These are phyloP conservation scores for Scolopax rusticola DNA, from an alignment of 2,797 vertebrate genomes.

Conservation along the genomic window DNA sequence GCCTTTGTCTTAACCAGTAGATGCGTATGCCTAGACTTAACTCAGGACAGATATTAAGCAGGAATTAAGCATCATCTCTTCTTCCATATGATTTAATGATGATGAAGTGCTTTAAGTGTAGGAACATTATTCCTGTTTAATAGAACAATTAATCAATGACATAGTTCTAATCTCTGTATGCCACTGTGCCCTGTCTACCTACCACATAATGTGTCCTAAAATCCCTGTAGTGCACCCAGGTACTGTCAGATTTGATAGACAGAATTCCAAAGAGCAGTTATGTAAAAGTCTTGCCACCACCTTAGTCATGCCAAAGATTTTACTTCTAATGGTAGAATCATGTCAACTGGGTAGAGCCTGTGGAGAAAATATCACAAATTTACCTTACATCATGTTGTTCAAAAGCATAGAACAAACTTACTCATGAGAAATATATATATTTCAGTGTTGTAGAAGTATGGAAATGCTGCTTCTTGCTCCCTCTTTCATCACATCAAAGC, in stretches of 20 bases:
- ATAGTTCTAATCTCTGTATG: background rate
- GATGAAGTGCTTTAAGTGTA: background rate
- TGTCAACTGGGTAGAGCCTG: background rate
- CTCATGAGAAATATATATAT: background rate
- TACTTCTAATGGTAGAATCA: background rate
- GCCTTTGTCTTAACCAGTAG: background rate
- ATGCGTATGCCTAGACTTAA: background rate
- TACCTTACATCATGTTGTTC: background rate
- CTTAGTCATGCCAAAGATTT: background rate
- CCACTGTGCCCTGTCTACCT: background rate
- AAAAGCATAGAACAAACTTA: background rate
- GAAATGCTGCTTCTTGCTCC: background rate
- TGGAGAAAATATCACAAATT: background rate
- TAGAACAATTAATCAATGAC: background rate
- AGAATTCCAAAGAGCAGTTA: background rate
- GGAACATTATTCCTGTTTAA: background rate
- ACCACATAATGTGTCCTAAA: background rate
- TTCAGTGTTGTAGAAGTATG: background rate
- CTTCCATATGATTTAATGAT: background rate
- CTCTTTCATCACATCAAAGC: background rate
- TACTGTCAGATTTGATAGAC: background rate
- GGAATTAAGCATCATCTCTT: background rate
- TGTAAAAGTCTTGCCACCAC: background rate
- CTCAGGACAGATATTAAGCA: background rate
- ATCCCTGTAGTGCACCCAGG: background rate